Evolutionary conservation across 1,140 invertebrate species (phyloP), one percentile per base, ranked within the genome.

Genomic region (Metopolophium dirhodum): DNA sequence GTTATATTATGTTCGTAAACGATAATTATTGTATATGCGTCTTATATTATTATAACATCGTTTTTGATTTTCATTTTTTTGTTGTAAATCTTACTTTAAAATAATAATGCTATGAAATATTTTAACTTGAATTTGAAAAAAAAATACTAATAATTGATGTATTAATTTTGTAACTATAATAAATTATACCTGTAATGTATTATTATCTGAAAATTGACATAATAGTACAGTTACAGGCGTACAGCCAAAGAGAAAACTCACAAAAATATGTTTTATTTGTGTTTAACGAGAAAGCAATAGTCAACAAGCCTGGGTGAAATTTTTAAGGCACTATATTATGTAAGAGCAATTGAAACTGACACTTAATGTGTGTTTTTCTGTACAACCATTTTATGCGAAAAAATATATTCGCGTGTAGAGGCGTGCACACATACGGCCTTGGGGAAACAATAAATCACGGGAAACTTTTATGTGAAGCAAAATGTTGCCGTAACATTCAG

Each of bases 391-490:
- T 61, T 90, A 90, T 68, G 37, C 37, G 54, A 90, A 90, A 61
- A n/a, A 90, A 57, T 37, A 37, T 57, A 41, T 90, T 90, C 35
- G 54, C 88, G 54, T 61, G 54, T 30, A 90, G 37, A 90, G 37
- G 89, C 57, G 88, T 90, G 22, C n/a, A 11, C 57, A 61, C 23
- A 26, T 57, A 57, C 51, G 26, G 54, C 88, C 88, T 61, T 2
- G 57, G 41, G 88, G 57, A 90, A 90, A 90, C 57, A 68, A 90
- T 90, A 90, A 90, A 90, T 90, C 89, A 90, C 57, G 7, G 89
- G 9, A 57, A 90, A 90, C 37, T 90, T 90, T 90, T 68, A n/a
- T 68, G 26, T 20, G 37, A 26, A 68, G 54, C 54, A n/a, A 45
- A 45, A 68, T 37, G 37, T 90, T 61, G 18, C 54, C 11, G 37